These are phyloP conservation scores for Salvelinus fontinalis DNA, from an alignment of 2,113 vertebrate species.

Conservation along the genomic window DNA sequence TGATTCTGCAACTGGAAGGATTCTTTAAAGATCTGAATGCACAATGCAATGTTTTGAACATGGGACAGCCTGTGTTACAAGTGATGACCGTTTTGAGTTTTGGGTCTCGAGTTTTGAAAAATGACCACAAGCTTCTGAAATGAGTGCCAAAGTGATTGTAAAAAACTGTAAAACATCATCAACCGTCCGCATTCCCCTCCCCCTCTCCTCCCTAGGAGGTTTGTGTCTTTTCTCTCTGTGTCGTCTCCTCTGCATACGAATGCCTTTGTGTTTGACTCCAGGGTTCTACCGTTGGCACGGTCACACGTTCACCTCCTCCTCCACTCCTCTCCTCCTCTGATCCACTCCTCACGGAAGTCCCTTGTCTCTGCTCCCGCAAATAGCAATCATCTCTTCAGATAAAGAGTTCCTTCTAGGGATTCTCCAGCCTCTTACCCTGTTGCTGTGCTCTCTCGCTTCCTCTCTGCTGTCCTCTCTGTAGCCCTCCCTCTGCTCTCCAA, in stretches of 20 bases:
- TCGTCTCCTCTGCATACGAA: not conserved
- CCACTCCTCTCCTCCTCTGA: not conserved
- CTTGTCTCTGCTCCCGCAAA: not conserved
- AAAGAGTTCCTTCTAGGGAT: slow-evolving; percentile 2
- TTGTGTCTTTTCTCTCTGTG: not conserved
- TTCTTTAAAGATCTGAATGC: too few relatives aligned
- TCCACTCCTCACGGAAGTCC: not conserved
- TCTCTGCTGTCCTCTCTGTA: slow-evolving; percentile 18
- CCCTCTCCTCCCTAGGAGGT: not conserved
- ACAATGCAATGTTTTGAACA: too few relatives aligned
- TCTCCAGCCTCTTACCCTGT: not conserved
- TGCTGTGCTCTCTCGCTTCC: not conserved
- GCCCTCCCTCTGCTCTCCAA: slow-evolving; percentile 35
- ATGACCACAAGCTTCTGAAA: too few relatives aligned
- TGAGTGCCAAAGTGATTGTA: too few relatives aligned
- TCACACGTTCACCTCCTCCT: not conserved
- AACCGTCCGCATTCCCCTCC: too few relatives aligned
- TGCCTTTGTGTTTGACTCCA: not conserved
- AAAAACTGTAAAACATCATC: too few relatives aligned
- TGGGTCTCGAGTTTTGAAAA: too few relatives aligned
- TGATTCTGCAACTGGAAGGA: too few relatives aligned
- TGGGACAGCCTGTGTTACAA: too few relatives aligned
- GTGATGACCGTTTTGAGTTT: too few relatives aligned
- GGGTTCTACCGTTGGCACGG: not conserved
- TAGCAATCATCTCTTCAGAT: slow-evolving; percentile 9